These are phyloP conservation scores for Acanthosepion esculentum DNA, from an alignment of 2,888 invertebrate species.

Conservation along the genomic window DNA sequence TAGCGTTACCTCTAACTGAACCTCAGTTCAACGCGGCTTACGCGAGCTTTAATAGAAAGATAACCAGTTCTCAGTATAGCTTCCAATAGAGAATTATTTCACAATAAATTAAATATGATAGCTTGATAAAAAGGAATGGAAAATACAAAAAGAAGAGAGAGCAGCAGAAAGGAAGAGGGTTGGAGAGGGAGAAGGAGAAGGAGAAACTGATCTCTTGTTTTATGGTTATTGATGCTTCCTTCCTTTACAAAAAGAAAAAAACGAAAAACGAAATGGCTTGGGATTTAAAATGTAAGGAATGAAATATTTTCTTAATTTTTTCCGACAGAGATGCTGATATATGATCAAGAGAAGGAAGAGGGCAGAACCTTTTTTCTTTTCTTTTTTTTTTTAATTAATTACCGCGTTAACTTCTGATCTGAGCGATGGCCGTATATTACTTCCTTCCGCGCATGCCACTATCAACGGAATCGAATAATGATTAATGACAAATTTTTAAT, in stretches of 20 bases:
- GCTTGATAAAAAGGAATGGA: background rate
- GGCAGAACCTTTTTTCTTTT: background rate
- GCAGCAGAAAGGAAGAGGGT: background rate
- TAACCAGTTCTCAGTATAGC: background rate
- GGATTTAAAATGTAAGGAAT: background rate
- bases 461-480: slow-evolving; percentile 8
- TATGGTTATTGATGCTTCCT: background rate
- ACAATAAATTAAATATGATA: background rate
- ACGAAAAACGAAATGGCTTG: background rate
- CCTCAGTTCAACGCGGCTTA: background rate
- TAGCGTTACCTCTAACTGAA: background rate
- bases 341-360: background rate
- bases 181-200: background rate
- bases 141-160: background rate
- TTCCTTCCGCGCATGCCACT: slow-evolving; percentile 17
- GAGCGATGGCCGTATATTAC: background rate
- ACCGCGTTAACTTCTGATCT: background rate
- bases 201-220: background rate
- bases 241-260: background rate
- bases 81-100: background rate
- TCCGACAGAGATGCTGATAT: slow-evolving; percentile 16
- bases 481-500: background rate
- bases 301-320: background rate
- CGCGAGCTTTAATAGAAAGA: background rate
- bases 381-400: background rate